Percentiles rank a stretch among this genome's conserved stretches.
Conservation (phyloP, 1,140 invertebrate genomes). For the Wasmannia auropunctata region DNA sequence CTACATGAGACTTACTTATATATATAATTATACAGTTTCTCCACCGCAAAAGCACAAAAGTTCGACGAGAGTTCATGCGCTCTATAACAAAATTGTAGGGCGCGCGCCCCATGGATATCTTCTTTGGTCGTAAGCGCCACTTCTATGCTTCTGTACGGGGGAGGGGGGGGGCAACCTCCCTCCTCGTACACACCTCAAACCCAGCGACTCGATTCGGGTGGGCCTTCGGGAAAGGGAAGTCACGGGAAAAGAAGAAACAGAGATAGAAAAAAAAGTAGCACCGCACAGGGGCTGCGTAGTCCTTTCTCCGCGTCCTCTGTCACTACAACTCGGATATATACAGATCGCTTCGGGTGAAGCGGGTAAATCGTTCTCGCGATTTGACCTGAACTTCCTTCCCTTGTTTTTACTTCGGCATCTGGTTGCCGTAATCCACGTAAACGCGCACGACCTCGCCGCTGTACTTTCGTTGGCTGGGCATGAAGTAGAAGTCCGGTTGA, state of each 20-base stretch:
- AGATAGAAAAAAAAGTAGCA: slow-evolving; percentile 43
- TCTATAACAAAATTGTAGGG: slow-evolving; percentile 66
- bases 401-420: slow-evolving; percentile 76
- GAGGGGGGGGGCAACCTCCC: slow-evolving; percentile 30
- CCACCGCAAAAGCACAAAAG: slow-evolving; percentile 52
- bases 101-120: slow-evolving; percentile 67
- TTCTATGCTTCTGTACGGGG: slow-evolving; percentile 59
- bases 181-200: neutral
- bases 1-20: slow-evolving; percentile 15
- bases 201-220: neutral
- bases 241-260: neutral
- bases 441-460: slow-evolving; percentile 96
- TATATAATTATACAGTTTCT: slow-evolving; percentile 30
- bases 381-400: neutral
- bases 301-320: slow-evolving; percentile 54
- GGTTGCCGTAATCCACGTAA: slow-evolving; percentile 91
- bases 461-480: slow-evolving; percentile 97
- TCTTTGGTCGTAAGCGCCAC: slow-evolving; percentile 74
- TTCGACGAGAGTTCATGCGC: slow-evolving; percentile 33
- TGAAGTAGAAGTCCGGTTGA: slow-evolving; percentile 97
- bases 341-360: slow-evolving; percentile 69
- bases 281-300: slow-evolving; percentile 49
- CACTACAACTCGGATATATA: slow-evolving; percentile 62
- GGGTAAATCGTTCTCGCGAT: slow-evolving; percentile 44
- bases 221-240: neutral